Conservation (phyloP, 2,797 vertebrate species). For the Apogon talboti region DNA sequence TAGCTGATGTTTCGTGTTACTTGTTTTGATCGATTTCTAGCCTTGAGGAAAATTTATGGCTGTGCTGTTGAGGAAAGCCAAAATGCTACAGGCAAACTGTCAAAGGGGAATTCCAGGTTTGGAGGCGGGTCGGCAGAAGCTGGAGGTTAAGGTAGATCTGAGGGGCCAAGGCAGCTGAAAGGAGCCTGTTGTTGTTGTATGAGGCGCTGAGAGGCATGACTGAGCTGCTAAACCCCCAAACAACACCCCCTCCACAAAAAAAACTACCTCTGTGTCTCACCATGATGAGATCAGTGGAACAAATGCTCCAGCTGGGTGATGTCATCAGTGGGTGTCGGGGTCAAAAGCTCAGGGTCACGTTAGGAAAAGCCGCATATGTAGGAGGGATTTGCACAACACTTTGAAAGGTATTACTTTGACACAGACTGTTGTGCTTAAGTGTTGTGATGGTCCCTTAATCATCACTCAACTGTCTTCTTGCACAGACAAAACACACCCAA, state of each 20-base stretch:
- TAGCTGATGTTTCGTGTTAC: slow-evolving; percentile 8
- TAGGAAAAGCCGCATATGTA: slow-evolving; percentile 25
- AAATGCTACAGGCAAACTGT: slow-evolving; percentile 36
- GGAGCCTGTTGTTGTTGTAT: slow-evolving; percentile 71
- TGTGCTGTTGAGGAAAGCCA: slow-evolving; percentile 40
- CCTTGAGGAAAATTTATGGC: slow-evolving; percentile 39
- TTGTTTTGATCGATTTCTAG: slow-evolving; percentile 11
- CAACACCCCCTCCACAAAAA: slow-evolving; percentile 19
- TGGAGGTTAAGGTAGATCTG: slow-evolving; percentile 46
- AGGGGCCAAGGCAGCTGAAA: slow-evolving; percentile 57
- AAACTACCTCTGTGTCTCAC: slow-evolving; percentile 44
- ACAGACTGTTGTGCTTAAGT: not conserved
- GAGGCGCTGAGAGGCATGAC: slow-evolving; percentile 70
- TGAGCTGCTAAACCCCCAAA: slow-evolving; percentile 51
- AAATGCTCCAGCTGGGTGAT: slow-evolving; percentile 63
- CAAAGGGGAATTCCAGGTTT: slow-evolving; percentile 63
- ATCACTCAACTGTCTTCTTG: slow-evolving; percentile 10
- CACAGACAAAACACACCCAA: not conserved
- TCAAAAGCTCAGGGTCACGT: slow-evolving; percentile 58
- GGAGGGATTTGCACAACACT: slow-evolving; percentile 6
- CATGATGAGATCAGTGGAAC: slow-evolving; percentile 73
- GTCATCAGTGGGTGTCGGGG: slow-evolving; percentile 62
- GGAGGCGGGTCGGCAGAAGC: slow-evolving; percentile 49
- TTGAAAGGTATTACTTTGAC: slow-evolving; percentile 30
- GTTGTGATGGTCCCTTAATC: not conserved